phyloP scores from a whole-genome alignment of 2,888 invertebrate species.

The Saturnia japonica region DNA sequence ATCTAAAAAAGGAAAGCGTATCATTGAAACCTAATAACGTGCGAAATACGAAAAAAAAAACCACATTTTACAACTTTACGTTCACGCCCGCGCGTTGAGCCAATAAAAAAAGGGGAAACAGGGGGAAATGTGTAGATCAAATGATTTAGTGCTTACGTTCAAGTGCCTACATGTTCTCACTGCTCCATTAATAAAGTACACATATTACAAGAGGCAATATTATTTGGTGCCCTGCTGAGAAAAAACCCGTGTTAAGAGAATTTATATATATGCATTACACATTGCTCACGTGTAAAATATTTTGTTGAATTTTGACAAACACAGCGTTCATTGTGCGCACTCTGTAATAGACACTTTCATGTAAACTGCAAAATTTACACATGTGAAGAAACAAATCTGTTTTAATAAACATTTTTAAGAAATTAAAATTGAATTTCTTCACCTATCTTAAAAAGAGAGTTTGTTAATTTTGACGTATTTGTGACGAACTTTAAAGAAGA shows the following conservation, averaged over 20 bases:
- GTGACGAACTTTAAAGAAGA: no score
- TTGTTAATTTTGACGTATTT: no score
- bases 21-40: slow-evolving; percentile 13
- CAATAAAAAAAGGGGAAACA: slow-evolving; percentile 34
- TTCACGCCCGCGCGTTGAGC: slow-evolving; percentile 27
- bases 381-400: neutral
- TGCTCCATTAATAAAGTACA: slow-evolving; percentile 56
- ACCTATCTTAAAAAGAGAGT: neutral
- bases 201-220: slow-evolving; percentile 44
- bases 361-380: neutral
- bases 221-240: slow-evolving; percentile 12
- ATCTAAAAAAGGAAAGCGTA: neutral
- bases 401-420: neutral
- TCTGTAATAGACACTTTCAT: neutral
- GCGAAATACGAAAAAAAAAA: slow-evolving; percentile 16
- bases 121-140: slow-evolving; percentile 38
- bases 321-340: neutral
- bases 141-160: slow-evolving; percentile 46
- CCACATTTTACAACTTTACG: slow-evolving; percentile 24
- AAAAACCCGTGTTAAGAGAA: slow-evolving; percentile 1
- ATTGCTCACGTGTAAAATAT: neutral
- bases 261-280: slow-evolving; percentile 18
- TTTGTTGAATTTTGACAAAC: neutral
- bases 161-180: slow-evolving; percentile 35
- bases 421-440: neutral